Evolutionary conservation across 2,113 vertebrate species (phyloP).

Genomic region (Thermophis baileyi): DNA sequence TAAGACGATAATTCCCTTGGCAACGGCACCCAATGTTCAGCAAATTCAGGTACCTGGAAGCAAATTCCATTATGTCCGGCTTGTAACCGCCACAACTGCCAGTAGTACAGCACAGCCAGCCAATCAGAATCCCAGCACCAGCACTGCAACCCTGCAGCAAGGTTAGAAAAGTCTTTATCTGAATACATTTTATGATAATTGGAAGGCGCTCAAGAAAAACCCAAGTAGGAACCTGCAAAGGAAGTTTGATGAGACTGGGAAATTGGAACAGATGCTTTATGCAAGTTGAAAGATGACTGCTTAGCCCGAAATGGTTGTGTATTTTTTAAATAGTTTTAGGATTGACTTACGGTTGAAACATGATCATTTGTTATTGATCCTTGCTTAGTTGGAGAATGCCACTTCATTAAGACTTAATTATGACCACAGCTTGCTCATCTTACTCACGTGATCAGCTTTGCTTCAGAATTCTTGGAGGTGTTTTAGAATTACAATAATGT

Average conservation of each 20-base stretch:
- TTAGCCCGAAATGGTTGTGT: not conserved
- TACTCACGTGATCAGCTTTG: not conserved
- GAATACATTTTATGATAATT: not conserved
- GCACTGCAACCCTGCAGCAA: slow-evolving; percentile 83
- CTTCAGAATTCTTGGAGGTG: not conserved
- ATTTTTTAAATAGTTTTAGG: not conserved
- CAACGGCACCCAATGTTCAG: slow-evolving; percentile 90
- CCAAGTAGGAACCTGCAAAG: not conserved
- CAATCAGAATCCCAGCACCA: slow-evolving; percentile 80
- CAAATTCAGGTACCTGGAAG: slow-evolving; percentile 98
- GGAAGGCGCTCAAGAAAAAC: not conserved
- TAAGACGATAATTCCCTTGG: slow-evolving; percentile 95
- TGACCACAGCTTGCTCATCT: not conserved
- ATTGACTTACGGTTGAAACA: not conserved
- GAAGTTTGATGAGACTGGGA: not conserved
- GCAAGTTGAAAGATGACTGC: not conserved
- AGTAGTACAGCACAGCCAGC: slow-evolving; percentile 75
- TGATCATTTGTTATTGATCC: not conserved
- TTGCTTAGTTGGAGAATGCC: not conserved
- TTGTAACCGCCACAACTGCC: slow-evolving; percentile 90
- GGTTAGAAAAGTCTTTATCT: slow-evolving; percentile 68
- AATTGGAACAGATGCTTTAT: not conserved
- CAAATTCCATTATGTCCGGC: slow-evolving; percentile 95
- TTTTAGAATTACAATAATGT: not conserved
- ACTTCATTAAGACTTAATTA: not conserved